Conservation (phyloP, 1,140 invertebrate genomes). For the Drosophila nikananu region DNA sequence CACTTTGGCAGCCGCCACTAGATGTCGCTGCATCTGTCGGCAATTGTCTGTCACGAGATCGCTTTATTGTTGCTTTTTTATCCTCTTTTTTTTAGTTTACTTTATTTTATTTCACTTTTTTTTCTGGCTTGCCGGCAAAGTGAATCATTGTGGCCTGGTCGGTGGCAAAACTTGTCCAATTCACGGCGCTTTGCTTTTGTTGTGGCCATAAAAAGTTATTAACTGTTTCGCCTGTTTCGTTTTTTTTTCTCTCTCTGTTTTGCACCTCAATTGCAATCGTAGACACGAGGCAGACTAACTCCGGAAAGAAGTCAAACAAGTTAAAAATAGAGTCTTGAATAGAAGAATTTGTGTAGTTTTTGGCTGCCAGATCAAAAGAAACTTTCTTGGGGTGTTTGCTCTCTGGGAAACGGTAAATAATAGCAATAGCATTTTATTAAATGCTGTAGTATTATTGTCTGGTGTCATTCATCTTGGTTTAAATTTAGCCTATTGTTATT, state of each 20-base stretch:
- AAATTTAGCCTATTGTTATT: slow-evolving; percentile 16
- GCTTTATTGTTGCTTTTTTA: slow-evolving; percentile 18
- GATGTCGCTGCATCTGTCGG: slow-evolving; percentile 66
- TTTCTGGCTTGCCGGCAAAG: slow-evolving; percentile 6
- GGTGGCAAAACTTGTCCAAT: slow-evolving; percentile 43
- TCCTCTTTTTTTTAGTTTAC: slow-evolving; percentile 5
- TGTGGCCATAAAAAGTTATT: slow-evolving; percentile 74
- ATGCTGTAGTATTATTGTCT: slow-evolving; percentile 5
- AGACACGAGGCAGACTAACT: slow-evolving; percentile 65
- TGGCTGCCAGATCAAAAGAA: slow-evolving; percentile 10
- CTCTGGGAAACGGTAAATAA: slow-evolving; percentile 22
- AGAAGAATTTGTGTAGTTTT: slow-evolving; percentile 21
- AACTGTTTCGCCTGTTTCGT: slow-evolving; percentile 48
- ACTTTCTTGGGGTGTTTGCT: slow-evolving; percentile 26
- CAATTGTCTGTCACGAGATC: slow-evolving; percentile 68
- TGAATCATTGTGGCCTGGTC: slow-evolving; percentile 47
- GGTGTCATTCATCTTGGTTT: slow-evolving; percentile 22
- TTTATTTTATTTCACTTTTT: slow-evolving; percentile 12
- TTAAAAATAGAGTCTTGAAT: slow-evolving; percentile 45
- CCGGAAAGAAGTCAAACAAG: slow-evolving; percentile 41
- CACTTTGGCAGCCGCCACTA: slow-evolving; percentile 60
- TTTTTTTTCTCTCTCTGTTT: slow-evolving; percentile 40
- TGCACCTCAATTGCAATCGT: slow-evolving; percentile 64
- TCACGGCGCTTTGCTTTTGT: slow-evolving; percentile 47
- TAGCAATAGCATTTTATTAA: slow-evolving; percentile 2